Evolutionary conservation across 1,140 invertebrate genomes (phyloP).

Genomic region (Hyposmocoma kahamanoa): DNA sequence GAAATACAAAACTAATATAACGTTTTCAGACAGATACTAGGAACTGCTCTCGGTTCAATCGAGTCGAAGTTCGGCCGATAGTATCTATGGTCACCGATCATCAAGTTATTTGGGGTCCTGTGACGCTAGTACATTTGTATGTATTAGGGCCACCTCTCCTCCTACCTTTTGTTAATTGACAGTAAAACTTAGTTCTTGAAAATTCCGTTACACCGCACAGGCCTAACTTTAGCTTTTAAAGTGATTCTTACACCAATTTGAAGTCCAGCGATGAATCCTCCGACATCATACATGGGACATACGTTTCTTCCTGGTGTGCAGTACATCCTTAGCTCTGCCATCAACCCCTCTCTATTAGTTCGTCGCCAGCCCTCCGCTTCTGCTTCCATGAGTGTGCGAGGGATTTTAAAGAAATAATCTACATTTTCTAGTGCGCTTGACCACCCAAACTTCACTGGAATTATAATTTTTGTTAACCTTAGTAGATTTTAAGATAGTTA

Average conservation of each 20-base stretch:
- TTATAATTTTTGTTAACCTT: no score
- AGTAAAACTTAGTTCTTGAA: neutral
- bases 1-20: no score
- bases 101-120: neutral
- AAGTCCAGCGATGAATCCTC: conserved; percentile 61
- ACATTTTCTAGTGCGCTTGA: conserved; percentile 51
- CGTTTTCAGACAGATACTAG: no score
- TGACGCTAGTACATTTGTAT: neutral
- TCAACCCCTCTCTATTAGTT: conserved; percentile 39
- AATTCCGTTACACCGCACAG: neutral
- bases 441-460: conserved; percentile 59
- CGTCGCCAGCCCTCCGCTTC: conserved; percentile 51
- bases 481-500: no score
- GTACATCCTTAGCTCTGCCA: conserved; percentile 50
- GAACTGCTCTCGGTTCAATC: no score
- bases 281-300: conserved; percentile 49
- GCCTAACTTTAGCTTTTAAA: neutral
- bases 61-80: no score
- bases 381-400: conserved; percentile 49
- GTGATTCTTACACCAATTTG: conserved; percentile 54
- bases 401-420: conserved; percentile 63
- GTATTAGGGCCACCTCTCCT: neutral
- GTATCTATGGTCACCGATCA: no score
- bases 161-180: neutral
- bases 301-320: conserved; percentile 43